These are phyloP conservation scores for Drosophila nigromelanica DNA, from an alignment of 1,140 invertebrate genomes.

Conservation along the genomic window DNA sequence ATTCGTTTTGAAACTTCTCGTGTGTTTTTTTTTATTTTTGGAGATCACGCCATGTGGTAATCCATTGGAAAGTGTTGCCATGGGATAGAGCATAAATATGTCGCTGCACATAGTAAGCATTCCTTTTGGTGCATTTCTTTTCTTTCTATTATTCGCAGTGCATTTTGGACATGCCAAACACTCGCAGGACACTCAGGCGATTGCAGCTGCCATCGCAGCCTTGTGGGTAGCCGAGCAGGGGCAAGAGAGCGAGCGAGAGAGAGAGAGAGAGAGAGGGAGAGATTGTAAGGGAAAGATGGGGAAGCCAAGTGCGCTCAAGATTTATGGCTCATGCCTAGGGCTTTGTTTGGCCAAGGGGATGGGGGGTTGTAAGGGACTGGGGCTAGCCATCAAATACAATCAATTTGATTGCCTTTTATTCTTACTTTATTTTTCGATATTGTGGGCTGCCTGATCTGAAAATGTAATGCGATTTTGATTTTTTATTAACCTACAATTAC, in stretches of 20 bases:
- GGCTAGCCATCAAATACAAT: constrained; percentile 72
- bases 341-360: constrained; percentile 17
- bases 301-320: constrained; percentile 68
- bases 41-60: constrained; percentile 5
- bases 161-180: constrained; percentile 69
- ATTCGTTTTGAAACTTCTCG: not conserved
- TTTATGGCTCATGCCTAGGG: constrained; percentile 66
- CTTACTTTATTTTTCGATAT: constrained; percentile 6
- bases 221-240: constrained; percentile 8
- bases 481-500: constrained; percentile 64
- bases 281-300: not conserved
- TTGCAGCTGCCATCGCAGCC: constrained; percentile 53
- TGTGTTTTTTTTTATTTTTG: too few species aligned
- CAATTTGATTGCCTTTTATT: constrained; percentile 72
- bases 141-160: constrained; percentile 53
- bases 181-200: constrained; percentile 72
- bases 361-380: not conserved
- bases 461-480: constrained; percentile 70
- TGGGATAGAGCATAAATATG: constrained; percentile 61
- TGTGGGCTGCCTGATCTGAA: constrained; percentile 1
- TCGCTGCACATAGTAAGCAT: constrained; percentile 26
- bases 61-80: constrained; percentile 19
- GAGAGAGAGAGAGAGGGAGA: not conserved
- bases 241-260: not conserved
- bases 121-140: constrained; percentile 22